phyloP scores from a whole-genome alignment of 2,113 vertebrate genomes.

The Clinocottus analis region DNA sequence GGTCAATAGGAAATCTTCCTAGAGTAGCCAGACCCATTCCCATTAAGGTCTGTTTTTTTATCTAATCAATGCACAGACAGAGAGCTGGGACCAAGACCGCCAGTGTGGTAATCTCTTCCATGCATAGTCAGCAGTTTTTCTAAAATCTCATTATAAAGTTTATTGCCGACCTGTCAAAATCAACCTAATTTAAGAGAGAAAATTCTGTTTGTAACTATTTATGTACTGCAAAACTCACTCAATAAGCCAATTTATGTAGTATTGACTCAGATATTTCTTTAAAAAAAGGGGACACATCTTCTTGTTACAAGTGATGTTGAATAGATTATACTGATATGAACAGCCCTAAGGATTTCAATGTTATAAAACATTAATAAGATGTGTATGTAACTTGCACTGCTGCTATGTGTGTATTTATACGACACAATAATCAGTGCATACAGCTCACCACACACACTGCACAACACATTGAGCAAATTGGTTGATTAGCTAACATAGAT shows the following conservation, averaged over 20 bases:
- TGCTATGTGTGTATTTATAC: background rate
- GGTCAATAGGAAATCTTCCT: slow-evolving; percentile 61
- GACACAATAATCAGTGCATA: background rate
- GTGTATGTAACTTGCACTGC: background rate
- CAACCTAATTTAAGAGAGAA: slow-evolving; percentile 21
- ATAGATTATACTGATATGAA: background rate
- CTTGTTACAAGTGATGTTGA: background rate
- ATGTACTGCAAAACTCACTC: slow-evolving; percentile 3
- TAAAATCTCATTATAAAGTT: slow-evolving; percentile 71
- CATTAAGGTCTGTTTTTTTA: slow-evolving; percentile 58
- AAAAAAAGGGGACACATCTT: background rate
- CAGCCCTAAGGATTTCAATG: background rate
- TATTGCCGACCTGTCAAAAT: slow-evolving; percentile 42
- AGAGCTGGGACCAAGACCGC: slow-evolving; percentile 38
- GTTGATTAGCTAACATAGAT: background rate
- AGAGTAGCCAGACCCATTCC: slow-evolving; percentile 11
- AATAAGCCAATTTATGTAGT: background rate
- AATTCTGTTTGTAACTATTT: slow-evolving; percentile 18
- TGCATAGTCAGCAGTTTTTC: slow-evolving; percentile 67
- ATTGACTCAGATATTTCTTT: background rate
- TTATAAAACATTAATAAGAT: background rate
- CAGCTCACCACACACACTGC: background rate
- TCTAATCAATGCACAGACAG: slow-evolving; percentile 68
- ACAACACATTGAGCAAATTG: background rate
- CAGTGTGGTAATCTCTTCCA: slow-evolving; percentile 62